These are phyloP conservation scores for Myrmecophaga tridactyla DNA, from an alignment of 2,113 vertebrate species.

Conservation along the genomic window DNA sequence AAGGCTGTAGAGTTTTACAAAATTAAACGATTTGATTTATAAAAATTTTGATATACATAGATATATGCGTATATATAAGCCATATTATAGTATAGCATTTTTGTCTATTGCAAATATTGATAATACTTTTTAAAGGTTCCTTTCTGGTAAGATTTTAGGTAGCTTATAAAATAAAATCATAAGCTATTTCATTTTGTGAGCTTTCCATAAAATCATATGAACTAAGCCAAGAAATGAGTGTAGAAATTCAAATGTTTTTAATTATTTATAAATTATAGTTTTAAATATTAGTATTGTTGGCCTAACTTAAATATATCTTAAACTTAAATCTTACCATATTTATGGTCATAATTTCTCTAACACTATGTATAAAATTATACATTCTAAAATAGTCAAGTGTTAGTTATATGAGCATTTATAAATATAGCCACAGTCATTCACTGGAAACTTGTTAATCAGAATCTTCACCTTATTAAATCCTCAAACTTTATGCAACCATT, in stretches of 20 bases:
- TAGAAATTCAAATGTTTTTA: background rate
- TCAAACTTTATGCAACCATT: background rate
- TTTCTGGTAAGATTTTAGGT: background rate
- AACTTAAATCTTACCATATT: background rate
- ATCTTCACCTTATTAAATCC: background rate
- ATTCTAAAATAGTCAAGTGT: background rate
- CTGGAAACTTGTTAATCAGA: background rate
- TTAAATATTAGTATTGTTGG: background rate
- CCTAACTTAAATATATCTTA: background rate
- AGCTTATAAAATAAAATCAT: background rate
- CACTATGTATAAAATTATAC: background rate
- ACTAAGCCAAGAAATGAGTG: background rate
- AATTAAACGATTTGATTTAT: background rate
- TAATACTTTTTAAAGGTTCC: background rate
- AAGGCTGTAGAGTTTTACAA: background rate
- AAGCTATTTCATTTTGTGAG: background rate
- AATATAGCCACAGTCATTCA: background rate
- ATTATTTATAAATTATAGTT: background rate
- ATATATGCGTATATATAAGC: background rate
- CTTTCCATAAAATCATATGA: background rate
- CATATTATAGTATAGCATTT: background rate
- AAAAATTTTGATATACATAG: background rate
- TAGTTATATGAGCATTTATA: background rate
- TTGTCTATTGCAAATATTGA: background rate
- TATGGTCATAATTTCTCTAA: background rate